These are phyloP conservation scores for Chitala chitala DNA, from an alignment of 2,113 vertebrate species.

Conservation along the genomic window DNA sequence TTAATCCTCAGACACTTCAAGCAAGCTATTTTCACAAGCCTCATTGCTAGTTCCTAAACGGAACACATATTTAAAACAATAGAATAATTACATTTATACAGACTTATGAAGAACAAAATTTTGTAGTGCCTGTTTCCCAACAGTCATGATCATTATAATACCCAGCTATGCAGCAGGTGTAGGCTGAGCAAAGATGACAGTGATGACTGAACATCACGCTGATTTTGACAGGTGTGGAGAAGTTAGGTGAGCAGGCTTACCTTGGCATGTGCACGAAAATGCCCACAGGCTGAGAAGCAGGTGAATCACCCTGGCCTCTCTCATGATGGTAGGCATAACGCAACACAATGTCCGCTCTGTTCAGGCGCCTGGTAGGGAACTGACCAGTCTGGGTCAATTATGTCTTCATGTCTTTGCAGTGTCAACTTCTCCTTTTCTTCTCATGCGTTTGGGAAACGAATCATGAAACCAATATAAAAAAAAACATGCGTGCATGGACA, in stretches of 20 bases:
- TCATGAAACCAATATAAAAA: no score
- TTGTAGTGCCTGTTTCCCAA: no score
- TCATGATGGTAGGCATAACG: not conserved
- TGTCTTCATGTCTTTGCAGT: constrained; percentile 5
- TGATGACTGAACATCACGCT: not conserved
- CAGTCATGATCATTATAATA: no score
- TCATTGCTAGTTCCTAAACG: no score
- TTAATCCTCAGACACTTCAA: no score
- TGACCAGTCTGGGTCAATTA: constrained; percentile 11
- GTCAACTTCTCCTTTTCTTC: constrained; percentile 24
- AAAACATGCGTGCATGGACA: no score
- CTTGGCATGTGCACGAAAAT: constrained; percentile 46
- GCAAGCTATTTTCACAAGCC: no score
- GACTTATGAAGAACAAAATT: no score
- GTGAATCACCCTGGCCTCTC: constrained; percentile 48
- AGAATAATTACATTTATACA: no score
- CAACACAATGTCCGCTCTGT: not conserved
- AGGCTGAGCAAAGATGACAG: not conserved
- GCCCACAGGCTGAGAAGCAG: constrained; percentile 49
- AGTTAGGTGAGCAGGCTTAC: constrained; percentile 37
- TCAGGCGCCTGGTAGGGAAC: not conserved
- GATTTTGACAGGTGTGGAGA: not conserved
- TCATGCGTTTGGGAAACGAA: not conserved
- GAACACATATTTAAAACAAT: no score
- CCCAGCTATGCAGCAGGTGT: no score